Evolutionary conservation across 1,140 invertebrate genomes (phyloP).

Genomic region (Drosophila novamexicana): DNA sequence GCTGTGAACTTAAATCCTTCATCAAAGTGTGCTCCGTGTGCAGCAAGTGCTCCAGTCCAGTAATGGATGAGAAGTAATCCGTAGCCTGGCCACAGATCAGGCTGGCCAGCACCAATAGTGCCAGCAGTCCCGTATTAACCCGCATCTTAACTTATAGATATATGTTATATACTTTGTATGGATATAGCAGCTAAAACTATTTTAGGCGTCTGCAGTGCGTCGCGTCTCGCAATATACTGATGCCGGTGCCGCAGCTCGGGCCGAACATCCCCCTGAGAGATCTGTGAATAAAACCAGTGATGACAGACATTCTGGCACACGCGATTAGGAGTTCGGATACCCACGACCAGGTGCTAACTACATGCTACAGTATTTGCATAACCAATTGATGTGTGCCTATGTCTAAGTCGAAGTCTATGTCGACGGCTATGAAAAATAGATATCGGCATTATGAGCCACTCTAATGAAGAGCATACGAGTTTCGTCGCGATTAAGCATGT

Average conservation of each 20-base stretch:
- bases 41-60: conserved; percentile 93
- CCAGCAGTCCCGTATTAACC: conserved; percentile 28
- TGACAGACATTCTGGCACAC: conserved; percentile 58
- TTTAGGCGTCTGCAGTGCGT: conserved; percentile 45
- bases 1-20: conserved; percentile 91
- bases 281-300: conserved; percentile 44
- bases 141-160: conserved; percentile 30
- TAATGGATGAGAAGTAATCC: conserved; percentile 94
- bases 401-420: conserved; percentile 18
- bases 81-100: conserved; percentile 35
- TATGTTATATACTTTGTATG: not conserved
- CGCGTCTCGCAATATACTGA: conserved; percentile 66
- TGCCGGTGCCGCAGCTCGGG: conserved; percentile 10
- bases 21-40: conserved; percentile 94
- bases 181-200: conserved; percentile 4
- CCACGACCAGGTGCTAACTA: conserved; percentile 50
- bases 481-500: conserved; percentile 55
- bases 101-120: conserved; percentile 35
- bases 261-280: conserved; percentile 46
- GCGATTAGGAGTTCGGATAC: conserved; percentile 28
- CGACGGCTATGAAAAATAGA: conserved; percentile 37
- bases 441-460: conserved; percentile 53
- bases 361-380: conserved; percentile 39
- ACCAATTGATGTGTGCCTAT: conserved; percentile 39
- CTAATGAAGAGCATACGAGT: conserved; percentile 63